phyloP scores from a whole-genome alignment of 2,888 invertebrate genomes.

The Tachystola acroxantha region DNA sequence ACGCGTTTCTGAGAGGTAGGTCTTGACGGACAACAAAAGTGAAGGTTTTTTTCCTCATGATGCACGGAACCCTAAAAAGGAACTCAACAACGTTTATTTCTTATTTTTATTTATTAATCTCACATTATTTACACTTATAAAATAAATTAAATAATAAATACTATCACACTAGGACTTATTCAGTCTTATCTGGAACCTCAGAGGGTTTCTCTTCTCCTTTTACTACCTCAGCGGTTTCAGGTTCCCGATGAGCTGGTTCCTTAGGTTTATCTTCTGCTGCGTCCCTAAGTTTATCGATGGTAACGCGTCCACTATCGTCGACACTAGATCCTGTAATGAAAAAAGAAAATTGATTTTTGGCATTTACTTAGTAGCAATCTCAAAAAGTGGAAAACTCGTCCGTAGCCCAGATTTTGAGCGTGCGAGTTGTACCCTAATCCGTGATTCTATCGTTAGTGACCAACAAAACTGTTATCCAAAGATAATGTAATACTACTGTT shows the following conservation, averaged over 20 bases:
- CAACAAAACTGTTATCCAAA: too few species aligned
- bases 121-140: conserved; percentile 33
- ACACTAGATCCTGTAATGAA: too few species aligned
- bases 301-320: not conserved
- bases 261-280: conserved; percentile 13
- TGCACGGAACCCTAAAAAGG: not conserved
- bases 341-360: too few species aligned
- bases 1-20: too few species aligned
- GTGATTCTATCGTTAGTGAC: too few species aligned
- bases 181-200: conserved; percentile 47
- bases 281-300: not conserved
- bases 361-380: too few species aligned
- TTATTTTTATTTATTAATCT: conserved; percentile 13
- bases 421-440: too few species aligned
- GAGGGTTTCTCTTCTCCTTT: conserved; percentile 25
- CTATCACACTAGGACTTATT: conserved; percentile 53
- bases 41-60: too few species aligned
- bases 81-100: not conserved
- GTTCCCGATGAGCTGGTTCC: conserved; percentile 23
- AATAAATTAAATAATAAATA: conserved; percentile 24
- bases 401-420: too few species aligned
- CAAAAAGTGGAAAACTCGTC: too few species aligned
- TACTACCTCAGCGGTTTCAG: conserved; percentile 23
- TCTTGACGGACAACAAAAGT: too few species aligned
- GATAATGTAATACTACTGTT: too few species aligned